Evolutionary conservation across 2,888 invertebrate species (phyloP).

Genomic region (Dryadula phaetusa): DNA sequence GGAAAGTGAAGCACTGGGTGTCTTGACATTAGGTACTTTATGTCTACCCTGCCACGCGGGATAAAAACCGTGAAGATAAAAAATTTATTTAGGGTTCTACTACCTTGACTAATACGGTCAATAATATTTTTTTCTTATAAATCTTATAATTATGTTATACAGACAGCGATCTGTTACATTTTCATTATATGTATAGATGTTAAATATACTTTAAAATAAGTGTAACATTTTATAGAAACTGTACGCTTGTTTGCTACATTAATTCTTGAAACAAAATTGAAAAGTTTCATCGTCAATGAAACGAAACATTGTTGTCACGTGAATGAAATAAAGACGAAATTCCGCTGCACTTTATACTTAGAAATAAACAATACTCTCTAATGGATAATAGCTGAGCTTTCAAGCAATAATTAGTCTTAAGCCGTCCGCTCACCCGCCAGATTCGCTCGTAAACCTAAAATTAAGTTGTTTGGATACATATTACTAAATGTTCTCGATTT

Average conservation of each 20-base stretch:
- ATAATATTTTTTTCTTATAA: no score
- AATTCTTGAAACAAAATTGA: neutral
- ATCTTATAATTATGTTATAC: no score
- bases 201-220: no score
- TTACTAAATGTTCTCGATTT: conserved; percentile 32
- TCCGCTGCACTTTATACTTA: conserved; percentile 28
- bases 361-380: conserved; percentile 33
- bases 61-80: no score
- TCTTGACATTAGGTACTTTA: no score
- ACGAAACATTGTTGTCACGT: conserved; percentile 10
- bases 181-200: no score
- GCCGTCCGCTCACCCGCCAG: conserved; percentile 36
- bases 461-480: conserved; percentile 36
- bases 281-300: conserved; percentile 9
- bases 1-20: no score
- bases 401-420: conserved; percentile 39
- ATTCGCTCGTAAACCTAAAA: conserved; percentile 37
- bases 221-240: no score
- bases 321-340: conserved; percentile 25
- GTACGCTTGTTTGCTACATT: neutral
- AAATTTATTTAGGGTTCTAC: no score
- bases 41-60: no score
- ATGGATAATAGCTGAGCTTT: conserved; percentile 35
- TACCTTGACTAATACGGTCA: no score
- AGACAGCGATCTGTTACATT: no score